Base-by-base conservation (phyloP, 2,113 vertebrate genomes). In the Planiliza haematocheilus region DNA sequence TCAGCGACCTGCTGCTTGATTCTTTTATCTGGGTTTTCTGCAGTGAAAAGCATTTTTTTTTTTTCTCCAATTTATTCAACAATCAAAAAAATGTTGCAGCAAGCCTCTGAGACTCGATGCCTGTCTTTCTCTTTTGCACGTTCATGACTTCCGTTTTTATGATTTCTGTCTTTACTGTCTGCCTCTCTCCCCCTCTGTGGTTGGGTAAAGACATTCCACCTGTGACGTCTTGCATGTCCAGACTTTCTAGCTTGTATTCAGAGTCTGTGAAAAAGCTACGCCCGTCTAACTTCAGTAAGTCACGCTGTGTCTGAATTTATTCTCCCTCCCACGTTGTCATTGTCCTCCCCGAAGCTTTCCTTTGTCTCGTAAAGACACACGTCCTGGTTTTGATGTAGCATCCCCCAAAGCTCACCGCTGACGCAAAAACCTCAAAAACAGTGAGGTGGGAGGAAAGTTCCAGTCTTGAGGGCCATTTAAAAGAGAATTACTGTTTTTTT, bases 241-340 rank as follows among this genome's bases (percentile, higher is more conserved):
- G 91, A 83, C 87, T 95, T 77, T 93, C 93, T 93, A 87, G 61
- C 89, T 86, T 94, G 84, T 95, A 90, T 93, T 80, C 85, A 94
- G 93, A 96, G 88, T 97, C 95, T 94, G 87, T 97, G 96, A 97
- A 96, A 96, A 97, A 95, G 76, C 95, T 95, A 61, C 93, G 85
- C 85, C 92, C 94, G 79, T 96, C 95, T 93, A 92, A 95, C 89
- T 87, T 96, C 92, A 94, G 96, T 98, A 97, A 98, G 96, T 98
- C 85, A 88, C 87, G 81, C 90, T 84, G 82, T 74, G 70, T 79
- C 70, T 45, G 70, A 72, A 48, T 59, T 53, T 42, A 53, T 37
- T 18, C 14, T 12, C 17, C 12, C 36, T 14, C 14, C 62, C 20
- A 24, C 1, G 45, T 21, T 71, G 21, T 72, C 21, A 34, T 73